A percentile compares a stretch with the other conserved stretches of the same genome.
Evolutionary conservation across 1,140 invertebrate species (phyloP).

Genomic region (Ceratosolen solmsi): DNA sequence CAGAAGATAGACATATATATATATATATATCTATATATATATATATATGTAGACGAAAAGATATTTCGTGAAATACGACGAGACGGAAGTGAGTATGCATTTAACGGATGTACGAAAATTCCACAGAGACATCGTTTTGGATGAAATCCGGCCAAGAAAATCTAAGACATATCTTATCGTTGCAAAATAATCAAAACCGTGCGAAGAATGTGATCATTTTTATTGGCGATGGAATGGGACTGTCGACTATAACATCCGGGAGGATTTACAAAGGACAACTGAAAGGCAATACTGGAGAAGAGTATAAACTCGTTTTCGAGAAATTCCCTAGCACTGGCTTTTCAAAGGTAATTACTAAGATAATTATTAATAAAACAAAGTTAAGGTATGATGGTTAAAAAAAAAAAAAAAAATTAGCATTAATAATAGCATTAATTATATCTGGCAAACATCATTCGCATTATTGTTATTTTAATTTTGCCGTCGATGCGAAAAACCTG

Average conservation of each 20-base stretch:
- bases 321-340: conserved; percentile 76
- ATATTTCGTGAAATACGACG: background rate
- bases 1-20: background rate
- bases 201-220: conserved; percentile 84
- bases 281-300: conserved; percentile 74
- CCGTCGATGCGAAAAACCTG: no score
- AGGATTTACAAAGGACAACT: conserved; percentile 77
- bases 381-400: no score
- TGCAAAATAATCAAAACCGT: conserved; percentile 69
- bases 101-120: conserved; percentile 16
- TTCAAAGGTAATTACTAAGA: conserved; percentile 71
- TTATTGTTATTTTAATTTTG: no score
- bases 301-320: conserved; percentile 75
- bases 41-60: background rate
- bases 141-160: conserved; percentile 67
- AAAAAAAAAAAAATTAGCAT: no score
- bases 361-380: conserved; percentile 19
- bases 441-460: no score
- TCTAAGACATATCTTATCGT: conserved; percentile 62
- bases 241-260: conserved; percentile 79
- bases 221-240: conserved; percentile 83
- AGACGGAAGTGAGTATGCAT: background rate
- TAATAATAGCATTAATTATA: no score
- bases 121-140: conserved; percentile 68
- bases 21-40: no score